Evolutionary conservation across 2,888 invertebrate genomes (phyloP), one percentile per base, ranked within the genome.

Genomic region (Pantelozetes paolii): DNA sequence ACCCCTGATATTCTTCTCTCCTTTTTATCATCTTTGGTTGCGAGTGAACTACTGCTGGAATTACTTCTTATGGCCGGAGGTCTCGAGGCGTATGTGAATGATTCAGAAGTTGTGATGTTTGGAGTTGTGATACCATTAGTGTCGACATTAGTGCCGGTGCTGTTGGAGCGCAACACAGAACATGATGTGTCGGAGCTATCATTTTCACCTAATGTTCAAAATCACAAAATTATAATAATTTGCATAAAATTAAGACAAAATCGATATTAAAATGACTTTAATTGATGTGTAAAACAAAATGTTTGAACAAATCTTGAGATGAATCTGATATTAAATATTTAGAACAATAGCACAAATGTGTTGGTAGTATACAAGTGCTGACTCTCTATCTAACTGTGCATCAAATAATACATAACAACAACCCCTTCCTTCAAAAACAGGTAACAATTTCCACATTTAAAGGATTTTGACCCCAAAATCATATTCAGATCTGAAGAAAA

Each of bases 21-120:
- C 42, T 73, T 73, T 18, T 73, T 40, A 13, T 42, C 62, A 40
- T 62, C 64, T 20, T 64, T 64, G 40, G 40, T 13, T 11, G 40
- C 23, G n/a, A 73, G 26, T 23, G 73, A 73, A 67, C 73, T 62
- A 23, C 62, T 62, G 26, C 73, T 73, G 26, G 73, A 73, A 40
- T 73, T 73, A 36, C 73, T 73, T 50, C 73, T 73, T 73, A 73
- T 73, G 40, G 75, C 48, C 18, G 72, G 69, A 6, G 75, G 72
- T 64, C 62, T 54, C n/a, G 50, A 59, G 23, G 42, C n/a, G 20
- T 30, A 69, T 9, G 70, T 64, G 20, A 42, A 64, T 23, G 73
- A 54, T 11, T 36, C 30, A 20, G 57, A 72, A 18, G 73, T 30
- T 26, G 54, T 54, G 26, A 54, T 54, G n/a, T 54, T 54, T 2